These are phyloP conservation scores for Bolinopsis microptera DNA, from an alignment of 37 sponge, comb jelly and placozoan genomes.

Conservation along the genomic window DNA sequence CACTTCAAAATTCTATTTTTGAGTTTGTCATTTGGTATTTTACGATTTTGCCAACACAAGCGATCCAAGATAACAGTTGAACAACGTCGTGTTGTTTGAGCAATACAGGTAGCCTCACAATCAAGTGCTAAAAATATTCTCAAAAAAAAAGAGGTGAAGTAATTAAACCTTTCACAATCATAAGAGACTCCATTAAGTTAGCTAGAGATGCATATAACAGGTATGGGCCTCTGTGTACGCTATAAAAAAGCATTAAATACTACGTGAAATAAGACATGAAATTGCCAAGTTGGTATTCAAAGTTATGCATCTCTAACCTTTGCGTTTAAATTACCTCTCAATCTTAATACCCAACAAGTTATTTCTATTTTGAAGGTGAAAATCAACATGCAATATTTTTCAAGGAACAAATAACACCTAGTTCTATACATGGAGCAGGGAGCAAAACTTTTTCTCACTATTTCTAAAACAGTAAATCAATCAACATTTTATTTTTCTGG, in stretches of 20 bases:
- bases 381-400: background rate
- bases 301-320: background rate
- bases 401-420: background rate
- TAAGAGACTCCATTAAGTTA: background rate
- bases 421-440: background rate
- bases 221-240: background rate
- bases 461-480: background rate
- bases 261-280: background rate
- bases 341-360: background rate
- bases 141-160: background rate
- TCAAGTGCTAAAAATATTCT: background rate
- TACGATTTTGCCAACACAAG: constrained; percentile 16
- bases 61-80: background rate
- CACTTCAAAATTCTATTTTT: background rate
- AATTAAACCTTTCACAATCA: background rate
- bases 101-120: background rate
- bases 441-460: background rate
- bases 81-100: background rate
- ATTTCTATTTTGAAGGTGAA: background rate
- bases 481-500: background rate
- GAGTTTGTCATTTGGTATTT: constrained; percentile 12
- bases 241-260: background rate
- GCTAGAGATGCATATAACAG: constrained; percentile 9
- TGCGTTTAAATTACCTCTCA: background rate
- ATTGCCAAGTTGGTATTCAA: background rate